phyloP scores from a whole-genome alignment of 2,888 invertebrate species.

The Cotesia congregata region DNA sequence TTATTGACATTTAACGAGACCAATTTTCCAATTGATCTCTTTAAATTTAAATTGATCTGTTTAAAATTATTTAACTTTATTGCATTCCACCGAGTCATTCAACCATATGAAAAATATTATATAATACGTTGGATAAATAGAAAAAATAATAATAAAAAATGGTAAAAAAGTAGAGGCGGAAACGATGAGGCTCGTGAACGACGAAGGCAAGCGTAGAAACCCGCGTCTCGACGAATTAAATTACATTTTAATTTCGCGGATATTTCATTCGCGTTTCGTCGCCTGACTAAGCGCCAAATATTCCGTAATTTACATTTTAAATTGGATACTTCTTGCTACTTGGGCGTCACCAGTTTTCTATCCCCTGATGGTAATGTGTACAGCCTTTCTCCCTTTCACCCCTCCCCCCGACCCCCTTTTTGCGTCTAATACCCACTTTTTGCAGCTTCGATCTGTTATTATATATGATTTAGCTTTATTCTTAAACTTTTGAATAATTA shows the following conservation, averaged over 20 bases:
- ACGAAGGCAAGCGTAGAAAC: slow-evolving; percentile 21
- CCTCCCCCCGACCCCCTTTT: too few relatives aligned
- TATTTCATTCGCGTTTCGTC: slow-evolving; percentile 56
- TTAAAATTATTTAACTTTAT: not conserved
- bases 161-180: slow-evolving; percentile 35
- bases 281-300: slow-evolving; percentile 61
- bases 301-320: slow-evolving; percentile 67
- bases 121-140: slow-evolving; percentile 9
- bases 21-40: slow-evolving; percentile 15
- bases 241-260: slow-evolving; percentile 69
- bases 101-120: not conserved
- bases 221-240: slow-evolving; percentile 60
- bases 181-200: slow-evolving; percentile 28
- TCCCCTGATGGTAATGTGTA: not conserved
- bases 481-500: too few relatives aligned
- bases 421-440: slow-evolving; percentile 26
- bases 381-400: slow-evolving; percentile 30
- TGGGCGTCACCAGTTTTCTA: slow-evolving; percentile 32
- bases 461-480: not conserved
- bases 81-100: not conserved
- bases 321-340: slow-evolving; percentile 61
- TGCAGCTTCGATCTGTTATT: not conserved
- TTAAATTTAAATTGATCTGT: not conserved
- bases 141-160: slow-evolving; percentile 25
- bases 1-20: slow-evolving; percentile 13